A percentile compares a stretch with the other conserved stretches of the same genome.
These are phyloP conservation scores for Hirundo rustica DNA, from an alignment of 2,797 vertebrate genomes.

Conservation along the genomic window DNA sequence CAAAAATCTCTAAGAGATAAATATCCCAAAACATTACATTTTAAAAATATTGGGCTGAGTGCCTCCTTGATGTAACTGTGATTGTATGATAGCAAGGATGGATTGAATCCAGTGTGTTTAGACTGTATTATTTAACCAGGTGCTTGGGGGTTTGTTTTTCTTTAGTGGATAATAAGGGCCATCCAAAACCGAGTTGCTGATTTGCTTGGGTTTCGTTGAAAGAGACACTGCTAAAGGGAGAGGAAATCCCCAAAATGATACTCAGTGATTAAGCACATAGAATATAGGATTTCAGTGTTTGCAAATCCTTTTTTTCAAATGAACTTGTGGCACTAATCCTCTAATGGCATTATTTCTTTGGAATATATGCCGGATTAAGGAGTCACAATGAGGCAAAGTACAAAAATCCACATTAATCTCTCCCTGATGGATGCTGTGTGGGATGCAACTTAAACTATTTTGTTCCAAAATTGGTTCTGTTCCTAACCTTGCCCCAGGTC, in stretches of 20 bases:
- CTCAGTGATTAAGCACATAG: constrained; percentile 65
- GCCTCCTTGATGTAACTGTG: background rate
- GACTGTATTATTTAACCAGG: background rate
- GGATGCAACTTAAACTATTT: constrained; percentile 66
- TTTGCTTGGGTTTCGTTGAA: constrained; percentile 31
- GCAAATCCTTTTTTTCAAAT: constrained; percentile 83
- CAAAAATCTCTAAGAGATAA: background rate
- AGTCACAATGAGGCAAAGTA: constrained; percentile 86
- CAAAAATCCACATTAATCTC: constrained; percentile 84
- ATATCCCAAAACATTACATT: background rate
- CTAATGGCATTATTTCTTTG: constrained; percentile 84
- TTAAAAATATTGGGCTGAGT: background rate
- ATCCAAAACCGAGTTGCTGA: background rate
- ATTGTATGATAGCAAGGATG: background rate
- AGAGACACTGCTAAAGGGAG: constrained; percentile 42
- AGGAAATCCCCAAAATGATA: constrained; percentile 71
- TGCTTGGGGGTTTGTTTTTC: background rate
- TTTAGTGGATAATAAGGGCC: background rate
- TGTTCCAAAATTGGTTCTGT: constrained; percentile 59
- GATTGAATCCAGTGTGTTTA: background rate
- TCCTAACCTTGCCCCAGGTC: constrained; percentile 44
- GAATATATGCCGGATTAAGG: constrained; percentile 81
- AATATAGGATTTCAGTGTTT: constrained; percentile 72
- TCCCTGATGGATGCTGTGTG: constrained; percentile 60
- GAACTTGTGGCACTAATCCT: constrained; percentile 85